Percentiles rank a stretch among this genome's conserved stretches.
phyloP scores from a whole-genome alignment of 2,888 invertebrate species.

The Punctoribates punctum region DNA sequence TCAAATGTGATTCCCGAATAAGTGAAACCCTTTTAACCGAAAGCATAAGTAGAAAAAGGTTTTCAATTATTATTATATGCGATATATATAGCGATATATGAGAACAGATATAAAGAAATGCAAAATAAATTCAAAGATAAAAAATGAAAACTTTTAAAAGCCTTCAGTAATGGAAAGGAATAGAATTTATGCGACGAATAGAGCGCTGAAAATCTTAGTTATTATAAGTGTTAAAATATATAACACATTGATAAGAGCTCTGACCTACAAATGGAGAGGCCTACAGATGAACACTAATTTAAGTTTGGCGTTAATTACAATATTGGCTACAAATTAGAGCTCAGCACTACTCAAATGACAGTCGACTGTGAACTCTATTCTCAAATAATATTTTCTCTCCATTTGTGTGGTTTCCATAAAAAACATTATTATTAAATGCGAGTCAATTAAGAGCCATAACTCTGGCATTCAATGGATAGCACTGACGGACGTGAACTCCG shows the following conservation, averaged over 20 bases:
- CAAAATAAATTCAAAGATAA: background rate
- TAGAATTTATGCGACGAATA: background rate
- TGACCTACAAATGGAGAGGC: conserved; percentile 14
- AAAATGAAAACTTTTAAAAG: conserved; percentile 3
- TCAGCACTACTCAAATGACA: background rate
- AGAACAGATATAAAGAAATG: background rate
- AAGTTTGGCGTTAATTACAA: conserved; percentile 21
- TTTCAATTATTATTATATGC: conserved; percentile 32
- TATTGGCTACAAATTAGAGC: conserved; percentile 12
- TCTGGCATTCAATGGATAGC: background rate
- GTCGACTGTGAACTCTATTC: background rate
- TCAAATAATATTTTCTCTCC: background rate
- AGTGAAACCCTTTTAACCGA: conserved; percentile 36
- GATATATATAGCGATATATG: conserved; percentile 11
- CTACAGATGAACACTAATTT: background rate
- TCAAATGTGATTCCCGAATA: conserved; percentile 14
- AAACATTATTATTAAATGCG: conserved; percentile 11
- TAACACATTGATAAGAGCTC: background rate
- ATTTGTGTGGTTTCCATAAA: background rate
- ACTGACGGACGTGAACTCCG: conserved; percentile 7
- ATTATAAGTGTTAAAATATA: too few relatives aligned
- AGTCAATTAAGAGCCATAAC: conserved; percentile 15
- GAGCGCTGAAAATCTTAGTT: background rate
- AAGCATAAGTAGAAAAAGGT: conserved; percentile 31
- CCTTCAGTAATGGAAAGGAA: background rate